phyloP scores from a whole-genome alignment of 1,140 invertebrate genomes.

The Nilaparvata lugens region DNA sequence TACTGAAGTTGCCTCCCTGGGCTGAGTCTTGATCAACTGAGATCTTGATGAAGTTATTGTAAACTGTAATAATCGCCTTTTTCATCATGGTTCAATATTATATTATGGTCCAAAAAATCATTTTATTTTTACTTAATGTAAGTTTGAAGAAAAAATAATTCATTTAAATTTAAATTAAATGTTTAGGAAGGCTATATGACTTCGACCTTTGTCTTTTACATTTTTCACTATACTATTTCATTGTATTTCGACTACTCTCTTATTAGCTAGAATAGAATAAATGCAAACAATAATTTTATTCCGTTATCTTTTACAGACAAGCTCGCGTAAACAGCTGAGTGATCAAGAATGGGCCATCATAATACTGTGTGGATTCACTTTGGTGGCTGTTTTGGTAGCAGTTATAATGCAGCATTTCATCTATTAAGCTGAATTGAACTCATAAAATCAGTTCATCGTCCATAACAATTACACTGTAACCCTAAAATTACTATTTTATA shows the following conservation, averaged over 20 bases:
- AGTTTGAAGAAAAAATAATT: too few species aligned
- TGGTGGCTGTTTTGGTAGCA: slow-evolving; percentile 53
- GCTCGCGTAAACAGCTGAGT: slow-evolving; percentile 41
- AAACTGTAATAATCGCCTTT: too few species aligned
- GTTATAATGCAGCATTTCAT: slow-evolving; percentile 43
- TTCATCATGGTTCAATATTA: too few species aligned
- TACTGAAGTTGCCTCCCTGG: too few species aligned
- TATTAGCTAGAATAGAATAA: slow-evolving; percentile 22
- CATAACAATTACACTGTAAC: too few species aligned
- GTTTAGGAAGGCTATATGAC: background rate
- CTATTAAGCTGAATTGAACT: slow-evolving; percentile 23
- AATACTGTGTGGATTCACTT: slow-evolving; percentile 47
- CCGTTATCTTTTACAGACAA: slow-evolving; percentile 21
- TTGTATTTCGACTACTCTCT: background rate
- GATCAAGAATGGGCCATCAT: slow-evolving; percentile 55
- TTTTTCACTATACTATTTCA: background rate
- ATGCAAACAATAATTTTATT: slow-evolving; percentile 26
- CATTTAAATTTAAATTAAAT: too few species aligned
- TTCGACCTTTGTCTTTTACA: background rate
- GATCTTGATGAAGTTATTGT: too few species aligned
- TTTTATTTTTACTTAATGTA: too few species aligned
- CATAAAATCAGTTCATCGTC: too few species aligned
- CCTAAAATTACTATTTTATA: too few species aligned
- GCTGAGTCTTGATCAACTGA: too few species aligned
- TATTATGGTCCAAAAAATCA: too few species aligned